phyloP scores from a whole-genome alignment of 1,140 invertebrate genomes.

The Pseudobourletiella spinata region DNA sequence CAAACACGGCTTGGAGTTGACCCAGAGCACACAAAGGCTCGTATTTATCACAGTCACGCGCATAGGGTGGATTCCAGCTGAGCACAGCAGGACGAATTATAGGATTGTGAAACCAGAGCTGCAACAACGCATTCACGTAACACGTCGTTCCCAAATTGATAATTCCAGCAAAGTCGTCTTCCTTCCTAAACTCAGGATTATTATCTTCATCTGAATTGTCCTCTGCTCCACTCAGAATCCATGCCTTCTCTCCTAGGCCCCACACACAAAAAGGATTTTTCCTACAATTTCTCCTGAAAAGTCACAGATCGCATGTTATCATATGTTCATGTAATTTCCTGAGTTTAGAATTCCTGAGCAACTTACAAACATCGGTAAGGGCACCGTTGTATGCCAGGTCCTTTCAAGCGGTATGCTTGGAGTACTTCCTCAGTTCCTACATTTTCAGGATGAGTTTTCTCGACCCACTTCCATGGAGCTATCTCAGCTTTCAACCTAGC shows the following conservation, averaged over 20 bases:
- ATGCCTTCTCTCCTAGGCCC: slow-evolving; percentile 52
- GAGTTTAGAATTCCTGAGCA: not conserved
- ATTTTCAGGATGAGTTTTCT: not conserved
- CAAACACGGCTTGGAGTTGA: slow-evolving; percentile 59
- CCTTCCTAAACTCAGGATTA: not conserved
- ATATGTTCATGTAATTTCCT: not conserved
- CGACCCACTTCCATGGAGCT: not conserved
- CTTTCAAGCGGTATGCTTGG: not conserved
- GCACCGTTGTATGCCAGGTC: not conserved
- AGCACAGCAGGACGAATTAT: slow-evolving; percentile 55
- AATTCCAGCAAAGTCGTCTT: slow-evolving; percentile 50
- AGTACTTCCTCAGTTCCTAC: not conserved
- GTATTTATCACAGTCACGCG: slow-evolving; percentile 37
- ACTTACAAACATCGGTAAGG: slow-evolving; percentile 1
- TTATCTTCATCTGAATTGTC: slow-evolving; percentile 17
- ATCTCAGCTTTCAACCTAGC: slow-evolving; percentile 9
- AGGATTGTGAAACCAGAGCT: slow-evolving; percentile 64
- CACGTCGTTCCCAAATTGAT: slow-evolving; percentile 65
- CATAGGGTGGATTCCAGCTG: slow-evolving; percentile 51
- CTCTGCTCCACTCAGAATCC: slow-evolving; percentile 40
- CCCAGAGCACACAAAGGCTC: slow-evolving; percentile 43
- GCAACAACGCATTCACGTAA: slow-evolving; percentile 63
- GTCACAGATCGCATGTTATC: not conserved
- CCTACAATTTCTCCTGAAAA: slow-evolving; percentile 51
- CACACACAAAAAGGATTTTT: slow-evolving; percentile 58